Base-by-base conservation (phyloP, 2,113 vertebrate genomes). In the Serinus canaria region DNA sequence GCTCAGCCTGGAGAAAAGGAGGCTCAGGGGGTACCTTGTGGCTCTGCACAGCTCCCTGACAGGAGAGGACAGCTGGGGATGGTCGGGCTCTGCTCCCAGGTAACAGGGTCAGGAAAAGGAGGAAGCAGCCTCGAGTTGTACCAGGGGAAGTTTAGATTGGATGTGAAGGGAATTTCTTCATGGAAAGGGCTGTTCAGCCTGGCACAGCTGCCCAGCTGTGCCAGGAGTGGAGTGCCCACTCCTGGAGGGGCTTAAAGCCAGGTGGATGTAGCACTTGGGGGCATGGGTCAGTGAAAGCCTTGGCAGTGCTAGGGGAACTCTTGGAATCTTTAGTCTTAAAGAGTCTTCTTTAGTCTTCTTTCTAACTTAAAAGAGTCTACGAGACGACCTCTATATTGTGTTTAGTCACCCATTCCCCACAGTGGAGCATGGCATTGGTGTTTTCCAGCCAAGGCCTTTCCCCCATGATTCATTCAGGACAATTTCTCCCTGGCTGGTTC, bases 401-500 rank as follows among this genome's bases (percentile, higher is more conserved):
- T 60, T 55, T 39, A 58, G 47, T 20, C 43, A 35, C 6, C 1
- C 20, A 13, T 39, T 79, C 33, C 63, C 30, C 35, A 9, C 0
- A 21, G 28, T 1, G 0, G 11, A 43, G 50, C 0, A 2, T 8
- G 62, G 37, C 56, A n/a, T 2, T 4, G 68, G 41, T 30, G 53
- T 44, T 59, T 76, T 69, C 87, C 90, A 83, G 63, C 41, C 41
- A 43, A 43, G 41, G 41, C 33, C 24, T 77, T 59, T 39, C 11
- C 52, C 4, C 0, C 11, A 0, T 8, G 39, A 37, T 50, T 49
- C 79, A 25, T 44, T 24, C 18, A 19, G 49, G 67, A 79, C 18
- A 19, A 4, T 55, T 83, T 83, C 73, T 59, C 68, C 55, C 74
- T 37, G 64, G 5, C 69, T 87, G 73, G 46, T 44, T 84, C 74